A percentile compares a stretch with the other conserved stretches of the same genome.
Conservation (phyloP, 2,888 invertebrate species). For the Acleris literana region DNA sequence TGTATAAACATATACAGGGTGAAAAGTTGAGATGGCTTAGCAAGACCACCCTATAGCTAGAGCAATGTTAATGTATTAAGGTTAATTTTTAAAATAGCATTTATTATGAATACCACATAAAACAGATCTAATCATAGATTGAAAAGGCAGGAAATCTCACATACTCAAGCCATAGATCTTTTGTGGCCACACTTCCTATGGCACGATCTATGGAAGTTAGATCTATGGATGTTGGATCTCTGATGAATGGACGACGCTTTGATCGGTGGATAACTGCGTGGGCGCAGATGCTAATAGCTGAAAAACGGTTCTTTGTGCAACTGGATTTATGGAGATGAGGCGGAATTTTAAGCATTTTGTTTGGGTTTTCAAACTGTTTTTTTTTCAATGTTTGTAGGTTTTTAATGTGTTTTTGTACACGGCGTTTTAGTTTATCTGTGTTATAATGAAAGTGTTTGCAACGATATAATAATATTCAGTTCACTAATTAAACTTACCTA, state of each 20-base stretch:
- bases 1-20: too few species aligned
- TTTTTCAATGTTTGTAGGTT: conserved; percentile 12
- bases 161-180: conserved; percentile 17
- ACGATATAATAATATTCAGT: too few species aligned
- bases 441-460: too few species aligned
- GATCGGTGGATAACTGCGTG: conserved; percentile 32
- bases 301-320: conserved; percentile 31
- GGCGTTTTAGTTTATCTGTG: neutral
- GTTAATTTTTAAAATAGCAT: too few species aligned
- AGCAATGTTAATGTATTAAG: too few species aligned
- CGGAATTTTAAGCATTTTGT: conserved; percentile 27
- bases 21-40: too few species aligned
- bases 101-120: too few species aligned
- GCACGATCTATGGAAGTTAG: conserved; percentile 23
- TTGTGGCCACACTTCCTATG: conserved; percentile 26
- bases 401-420: neutral
- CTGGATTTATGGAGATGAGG: conserved; percentile 26
- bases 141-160: conserved; percentile 27
- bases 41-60: too few species aligned
- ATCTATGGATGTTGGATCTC: conserved; percentile 14
- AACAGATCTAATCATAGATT: conserved; percentile 19
- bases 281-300: conserved; percentile 35
- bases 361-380: conserved; percentile 21
- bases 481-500: too few species aligned
- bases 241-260: conserved; percentile 33